Evolutionary conservation across 2,797 vertebrate genomes (phyloP).

Genomic region (Thaleichthys pacificus): DNA sequence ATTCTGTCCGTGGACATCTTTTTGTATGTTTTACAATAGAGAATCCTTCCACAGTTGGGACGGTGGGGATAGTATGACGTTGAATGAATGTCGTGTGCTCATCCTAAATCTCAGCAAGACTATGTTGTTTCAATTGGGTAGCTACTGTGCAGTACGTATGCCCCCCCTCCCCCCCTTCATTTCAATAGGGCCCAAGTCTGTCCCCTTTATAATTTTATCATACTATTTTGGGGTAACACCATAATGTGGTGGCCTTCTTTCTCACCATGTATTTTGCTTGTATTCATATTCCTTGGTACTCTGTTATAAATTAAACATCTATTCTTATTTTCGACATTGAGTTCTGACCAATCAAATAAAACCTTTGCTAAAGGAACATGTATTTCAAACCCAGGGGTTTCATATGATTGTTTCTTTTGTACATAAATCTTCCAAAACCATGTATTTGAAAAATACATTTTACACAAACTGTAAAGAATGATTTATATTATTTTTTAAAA

Average conservation of each 20-base stretch:
- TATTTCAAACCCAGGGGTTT: conserved; percentile 78
- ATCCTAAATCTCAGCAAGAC: conserved; percentile 40
- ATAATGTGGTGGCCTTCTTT: conserved; percentile 40
- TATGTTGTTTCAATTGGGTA: conserved; percentile 50
- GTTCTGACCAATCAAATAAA: conserved; percentile 56
- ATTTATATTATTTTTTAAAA: conserved; percentile 95
- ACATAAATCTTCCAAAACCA: conserved; percentile 85
- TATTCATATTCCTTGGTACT: conserved; percentile 55
- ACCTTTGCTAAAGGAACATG: conserved; percentile 65
- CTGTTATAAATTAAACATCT: conserved; percentile 47
- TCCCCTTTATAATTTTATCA: background rate
- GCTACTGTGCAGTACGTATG: conserved; percentile 56
- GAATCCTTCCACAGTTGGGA: conserved; percentile 60
- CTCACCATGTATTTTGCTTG: conserved; percentile 19
- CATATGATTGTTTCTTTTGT: conserved; percentile 77
- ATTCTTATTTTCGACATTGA: conserved; percentile 37
- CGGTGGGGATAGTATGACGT: conserved; percentile 31
- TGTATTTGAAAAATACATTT: conserved; percentile 90
- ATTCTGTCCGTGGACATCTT: conserved; percentile 89
- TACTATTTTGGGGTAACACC: conserved; percentile 34
- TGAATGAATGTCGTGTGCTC: conserved; percentile 41
- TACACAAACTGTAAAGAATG: conserved; percentile 92
- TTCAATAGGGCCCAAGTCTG: conserved; percentile 41
- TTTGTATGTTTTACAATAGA: conserved; percentile 91
- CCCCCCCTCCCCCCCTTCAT: conserved; percentile 20